phyloP scores from a whole-genome alignment of 2,888 invertebrate genomes.

The Microctonus brassicae region DNA sequence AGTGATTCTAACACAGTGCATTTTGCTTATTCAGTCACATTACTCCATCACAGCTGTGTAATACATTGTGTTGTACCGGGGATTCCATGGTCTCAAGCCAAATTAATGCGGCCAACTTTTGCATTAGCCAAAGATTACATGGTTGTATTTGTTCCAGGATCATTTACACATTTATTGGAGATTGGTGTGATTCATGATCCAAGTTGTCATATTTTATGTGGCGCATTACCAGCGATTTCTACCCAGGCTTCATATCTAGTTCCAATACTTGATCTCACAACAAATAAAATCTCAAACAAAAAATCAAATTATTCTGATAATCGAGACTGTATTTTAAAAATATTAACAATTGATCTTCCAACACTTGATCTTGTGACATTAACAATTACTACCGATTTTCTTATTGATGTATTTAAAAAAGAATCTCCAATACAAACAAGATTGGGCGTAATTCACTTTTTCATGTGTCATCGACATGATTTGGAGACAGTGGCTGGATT shows the following conservation, averaged over 20 bases:
- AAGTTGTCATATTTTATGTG: conserved; percentile 81
- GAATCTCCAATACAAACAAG: conserved; percentile 79
- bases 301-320: conserved; percentile 12
- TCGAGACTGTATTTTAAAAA: conserved; percentile 43
- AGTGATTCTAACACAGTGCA: conserved; percentile 77
- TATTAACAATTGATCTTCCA: conserved; percentile 75
- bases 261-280: conserved; percentile 73
- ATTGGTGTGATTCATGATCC: conserved; percentile 88
- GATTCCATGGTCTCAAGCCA: conserved; percentile 83
- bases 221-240: conserved; percentile 73
- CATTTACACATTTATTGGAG: conserved; percentile 88
- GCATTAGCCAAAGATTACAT: conserved; percentile 83
- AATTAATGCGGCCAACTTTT: conserved; percentile 83
- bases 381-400: conserved; percentile 76
- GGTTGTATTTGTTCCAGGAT: conserved; percentile 85
- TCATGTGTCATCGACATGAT: conserved; percentile 83
- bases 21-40: conserved; percentile 87
- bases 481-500: conserved; percentile 81
- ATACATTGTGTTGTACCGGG: conserved; percentile 87
- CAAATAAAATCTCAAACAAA: conserved; percentile 26
- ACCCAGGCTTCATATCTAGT: conserved; percentile 77
- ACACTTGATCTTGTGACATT: conserved; percentile 81
- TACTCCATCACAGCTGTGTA: conserved; percentile 86
- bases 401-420: conserved; percentile 79
- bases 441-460: conserved; percentile 85